phyloP scores from a whole-genome alignment of 2,113 vertebrate species.

The Sander vitreus region DNA sequence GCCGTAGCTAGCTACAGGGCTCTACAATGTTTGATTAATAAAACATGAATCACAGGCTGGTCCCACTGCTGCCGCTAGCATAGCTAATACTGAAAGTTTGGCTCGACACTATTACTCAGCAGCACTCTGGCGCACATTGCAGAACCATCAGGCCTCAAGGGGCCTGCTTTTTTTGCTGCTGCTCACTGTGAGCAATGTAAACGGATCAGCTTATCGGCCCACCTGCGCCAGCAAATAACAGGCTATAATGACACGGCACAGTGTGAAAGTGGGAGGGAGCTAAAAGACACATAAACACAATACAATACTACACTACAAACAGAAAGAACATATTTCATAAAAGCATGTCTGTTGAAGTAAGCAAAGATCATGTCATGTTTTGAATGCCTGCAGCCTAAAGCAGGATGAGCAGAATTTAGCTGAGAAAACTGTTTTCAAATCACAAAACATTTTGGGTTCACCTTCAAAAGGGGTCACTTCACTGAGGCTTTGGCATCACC shows the following conservation, averaged over 20 bases:
- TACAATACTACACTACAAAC: neutral
- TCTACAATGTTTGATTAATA: slow-evolving; percentile 80
- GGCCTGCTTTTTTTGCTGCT: slow-evolving; percentile 35
- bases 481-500: slow-evolving; percentile 53
- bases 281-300: neutral
- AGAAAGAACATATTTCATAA: slow-evolving; percentile 2
- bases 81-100: slow-evolving; percentile 71
- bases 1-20: slow-evolving; percentile 64
- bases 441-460: slow-evolving; percentile 59
- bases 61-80: slow-evolving; percentile 66
- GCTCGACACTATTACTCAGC: slow-evolving; percentile 77
- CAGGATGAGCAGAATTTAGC: slow-evolving; percentile 38
- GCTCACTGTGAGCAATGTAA: slow-evolving; percentile 60
- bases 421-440: slow-evolving; percentile 24
- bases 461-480: slow-evolving; percentile 73
- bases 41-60: slow-evolving; percentile 77
- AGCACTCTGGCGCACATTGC: slow-evolving; percentile 64
- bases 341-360: neutral
- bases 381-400: slow-evolving; percentile 23
- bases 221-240: slow-evolving; percentile 42
- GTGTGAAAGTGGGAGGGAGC: slow-evolving; percentile 9
- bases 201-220: slow-evolving; percentile 55
- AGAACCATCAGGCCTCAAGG: slow-evolving; percentile 40
- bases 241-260: slow-evolving; percentile 37
- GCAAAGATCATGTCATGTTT: slow-evolving; percentile 2